Evolutionary conservation across 92 coral and sea anemone species (phyloP), one percentile per base, ranked within the genome.

Genomic region (Epizoanthus stellaris): DNA sequence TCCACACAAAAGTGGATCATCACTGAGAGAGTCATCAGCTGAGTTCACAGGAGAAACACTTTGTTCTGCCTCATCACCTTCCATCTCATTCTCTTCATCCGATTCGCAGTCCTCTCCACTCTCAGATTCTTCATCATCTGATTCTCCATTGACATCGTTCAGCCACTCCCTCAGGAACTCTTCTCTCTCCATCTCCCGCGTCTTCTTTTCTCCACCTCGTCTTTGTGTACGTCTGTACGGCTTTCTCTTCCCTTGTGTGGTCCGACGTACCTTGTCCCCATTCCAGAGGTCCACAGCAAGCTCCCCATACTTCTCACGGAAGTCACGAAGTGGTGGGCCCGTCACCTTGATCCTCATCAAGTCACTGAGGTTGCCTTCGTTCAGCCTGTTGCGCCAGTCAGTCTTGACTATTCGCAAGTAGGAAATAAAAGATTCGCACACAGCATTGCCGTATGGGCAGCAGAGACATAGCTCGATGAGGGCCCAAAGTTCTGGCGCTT

Each of bases 171-270:
- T 87, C 80, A 77, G 82, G 85, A 90, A 87, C 42, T 90, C 84
- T 72, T 87, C 77, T 84, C 93, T 86, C 90, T 90, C 90, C 80
- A 81, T 90, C 75, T 77, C 86, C 53, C 86, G 75, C 76, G 87
- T 90, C 77, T 64, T 82, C 85, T 90, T 86, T 84, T 82, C 30
- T 62, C 73, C 92, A 71, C 82, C 82, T 86, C 75, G 74, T 76
- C 90, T 86, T 82, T 82, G 87, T 64, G 14, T 72, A 75, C 36
- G 36, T 30, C 36, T 30, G 36, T 85, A 89, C 81, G 76, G 84
- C 92, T 89, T 90, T 84, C 93, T 84, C 77, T 90, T 90, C 67
- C 93, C 82, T 81, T 86, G 90, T 67, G 82, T 90, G 65, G 75
- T 87, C 80, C 90, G 71, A 12, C 85, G 77, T 67, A 79, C 64